phyloP scores from a whole-genome alignment of 2,797 vertebrate species.

The Pelobates cultripes region DNA sequence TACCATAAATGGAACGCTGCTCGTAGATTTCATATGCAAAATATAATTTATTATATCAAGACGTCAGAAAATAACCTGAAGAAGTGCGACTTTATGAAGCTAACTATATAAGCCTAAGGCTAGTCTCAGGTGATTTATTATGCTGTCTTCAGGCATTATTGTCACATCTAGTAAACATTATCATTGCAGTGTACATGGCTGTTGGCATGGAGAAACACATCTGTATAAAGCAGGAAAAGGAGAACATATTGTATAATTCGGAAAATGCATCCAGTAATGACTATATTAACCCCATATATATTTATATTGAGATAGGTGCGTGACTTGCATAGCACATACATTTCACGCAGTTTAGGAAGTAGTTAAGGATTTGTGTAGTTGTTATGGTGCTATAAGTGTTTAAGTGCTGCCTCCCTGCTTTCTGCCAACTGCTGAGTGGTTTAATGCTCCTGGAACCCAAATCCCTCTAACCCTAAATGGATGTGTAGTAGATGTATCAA shows the following conservation, averaged over 20 bases:
- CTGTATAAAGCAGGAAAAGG: slow-evolving; percentile 5
- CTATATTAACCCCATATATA: neutral
- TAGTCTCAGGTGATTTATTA: slow-evolving; percentile 36
- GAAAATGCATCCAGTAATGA: neutral
- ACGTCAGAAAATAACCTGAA: slow-evolving; percentile 15
- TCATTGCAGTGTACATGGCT: slow-evolving; percentile 16
- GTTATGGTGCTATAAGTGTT: too few species aligned
- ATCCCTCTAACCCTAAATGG: too few species aligned
- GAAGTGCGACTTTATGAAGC: neutral
- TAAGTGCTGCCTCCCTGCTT: too few species aligned
- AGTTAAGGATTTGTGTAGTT: too few species aligned
- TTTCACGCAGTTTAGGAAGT: too few species aligned
- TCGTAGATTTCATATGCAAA: neutral
- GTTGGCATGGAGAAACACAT: neutral
- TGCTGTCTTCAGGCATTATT: slow-evolving; percentile 34
- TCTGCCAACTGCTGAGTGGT: too few species aligned
- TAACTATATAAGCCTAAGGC: slow-evolving; percentile 15
- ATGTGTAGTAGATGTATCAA: too few species aligned
- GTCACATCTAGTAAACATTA: slow-evolving; percentile 39
- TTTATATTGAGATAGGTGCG: neutral
- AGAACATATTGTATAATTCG: neutral
- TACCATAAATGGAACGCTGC: neutral
- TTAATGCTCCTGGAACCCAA: too few species aligned
- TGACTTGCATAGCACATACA: neutral
- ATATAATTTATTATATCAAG: neutral